These are phyloP conservation scores for Germaria angustata DNA, from an alignment of 2,888 invertebrate species.

Conservation along the genomic window DNA sequence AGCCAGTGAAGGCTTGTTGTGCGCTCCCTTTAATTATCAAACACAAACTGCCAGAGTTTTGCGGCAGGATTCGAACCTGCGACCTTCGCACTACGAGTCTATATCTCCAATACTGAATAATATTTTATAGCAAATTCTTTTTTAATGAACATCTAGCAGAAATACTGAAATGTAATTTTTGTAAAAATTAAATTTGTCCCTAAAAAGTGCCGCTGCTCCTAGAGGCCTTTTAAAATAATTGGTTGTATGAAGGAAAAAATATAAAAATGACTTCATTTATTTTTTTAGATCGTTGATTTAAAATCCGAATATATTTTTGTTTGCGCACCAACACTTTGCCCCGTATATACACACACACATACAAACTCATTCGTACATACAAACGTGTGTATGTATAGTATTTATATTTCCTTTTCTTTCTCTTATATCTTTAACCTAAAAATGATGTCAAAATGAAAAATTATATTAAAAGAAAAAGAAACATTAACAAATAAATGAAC, in stretches of 20 bases:
- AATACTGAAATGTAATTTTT: no score
- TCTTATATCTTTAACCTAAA: slow-evolving; percentile 1
- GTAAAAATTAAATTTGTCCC: no score
- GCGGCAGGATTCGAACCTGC: no score
- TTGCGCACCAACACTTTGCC: slow-evolving; percentile 59
- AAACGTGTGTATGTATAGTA: no score
- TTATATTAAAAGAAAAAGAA: slow-evolving; percentile 6
- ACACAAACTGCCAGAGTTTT: no score
- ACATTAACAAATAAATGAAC: slow-evolving; percentile 46
- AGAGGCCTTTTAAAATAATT: slow-evolving; percentile 68
- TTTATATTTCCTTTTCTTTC: neutral
- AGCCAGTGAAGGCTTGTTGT: no score
- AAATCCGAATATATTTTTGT: neutral
- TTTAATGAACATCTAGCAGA: no score
- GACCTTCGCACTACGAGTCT: no score
- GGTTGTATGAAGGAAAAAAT: slow-evolving; percentile 39
- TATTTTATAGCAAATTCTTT: no score
- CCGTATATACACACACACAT: neutral
- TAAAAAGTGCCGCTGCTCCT: slow-evolving; percentile 33
- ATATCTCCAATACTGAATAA: no score
- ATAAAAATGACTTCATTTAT: neutral
- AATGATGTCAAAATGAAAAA: slow-evolving; percentile 16
- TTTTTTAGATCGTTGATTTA: neutral
- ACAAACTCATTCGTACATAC: no score
- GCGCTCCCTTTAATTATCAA: no score